phyloP scores from a whole-genome alignment of 2,797 vertebrate genomes.

The Tenualosa ilisha region DNA sequence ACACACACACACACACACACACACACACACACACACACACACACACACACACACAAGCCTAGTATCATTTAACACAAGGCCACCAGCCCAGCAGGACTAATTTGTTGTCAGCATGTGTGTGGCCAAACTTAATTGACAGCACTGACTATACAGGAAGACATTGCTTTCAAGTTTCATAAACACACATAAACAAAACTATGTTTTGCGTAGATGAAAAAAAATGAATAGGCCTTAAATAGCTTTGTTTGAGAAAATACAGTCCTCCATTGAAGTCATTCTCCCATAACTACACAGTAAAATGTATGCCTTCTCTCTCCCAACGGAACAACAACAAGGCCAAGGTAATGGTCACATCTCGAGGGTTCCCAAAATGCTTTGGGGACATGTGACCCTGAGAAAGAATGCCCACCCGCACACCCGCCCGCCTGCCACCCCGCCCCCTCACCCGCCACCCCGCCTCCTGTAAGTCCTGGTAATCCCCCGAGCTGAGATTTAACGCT shows the following conservation, averaged over 20 bases:
- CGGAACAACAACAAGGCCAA: not conserved
- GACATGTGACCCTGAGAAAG: not conserved
- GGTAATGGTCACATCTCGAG: not conserved
- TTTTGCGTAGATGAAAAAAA: too few species aligned
- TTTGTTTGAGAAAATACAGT: not conserved
- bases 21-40: conserved; percentile 40
- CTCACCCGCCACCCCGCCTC: not conserved
- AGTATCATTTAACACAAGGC: conserved; percentile 34
- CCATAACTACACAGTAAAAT: not conserved
- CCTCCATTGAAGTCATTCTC: not conserved
- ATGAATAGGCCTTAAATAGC: too few species aligned
- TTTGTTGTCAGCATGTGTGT: not conserved
- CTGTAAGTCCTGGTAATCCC: conserved; percentile 1
- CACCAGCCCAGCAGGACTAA: conserved; percentile 17
- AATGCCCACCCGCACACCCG: not conserved
- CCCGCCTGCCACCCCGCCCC: too few species aligned
- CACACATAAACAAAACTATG: conserved; percentile 13
- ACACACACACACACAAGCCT: conserved; percentile 22
- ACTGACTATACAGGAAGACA: not conserved
- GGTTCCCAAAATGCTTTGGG: not conserved
- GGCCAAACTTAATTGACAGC: not conserved
- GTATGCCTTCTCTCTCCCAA: not conserved
- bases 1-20: conserved; percentile 40
- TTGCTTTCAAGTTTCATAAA: not conserved
- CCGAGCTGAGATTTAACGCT: not conserved